Evolutionary conservation across 2,888 invertebrate species (phyloP), one percentile per base, ranked within the genome.

Genomic region (Hanleya hanleyi): DNA sequence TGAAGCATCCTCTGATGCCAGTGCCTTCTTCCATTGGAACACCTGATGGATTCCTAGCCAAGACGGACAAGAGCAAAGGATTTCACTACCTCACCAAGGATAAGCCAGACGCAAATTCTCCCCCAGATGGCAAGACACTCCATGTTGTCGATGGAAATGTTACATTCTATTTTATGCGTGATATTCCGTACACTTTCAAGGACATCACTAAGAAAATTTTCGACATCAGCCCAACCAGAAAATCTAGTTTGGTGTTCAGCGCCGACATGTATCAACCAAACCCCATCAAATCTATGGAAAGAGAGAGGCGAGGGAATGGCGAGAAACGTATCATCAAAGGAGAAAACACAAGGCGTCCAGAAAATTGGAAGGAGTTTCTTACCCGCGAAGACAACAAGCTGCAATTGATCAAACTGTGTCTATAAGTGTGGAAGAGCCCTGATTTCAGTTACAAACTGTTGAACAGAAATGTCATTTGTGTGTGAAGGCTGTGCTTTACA

Each of bases 111-210:
- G 69, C 38, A 29, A 18, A 12, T 51, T 26, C 70, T 7, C 72
- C 72, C n/a, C 64, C 64, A 29, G 64, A 62, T 33, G 6, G 7
- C 7, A 6, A 33, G 35, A 26, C 64, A n/a, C 26, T 62, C 32
- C 5, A 62, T 33, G 71, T 73, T n/a, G 66, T 65, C 12, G 73
- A 73, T 73, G 73, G 73, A 18, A 73, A 71, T 47, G 73, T 70
- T 5, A 18, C 32, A 15, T 65, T 73, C 66, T 36, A 73, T 38
- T 6, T 15, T 22, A 33, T 72, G 22, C 36, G 32, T 35, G 26
- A 70, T 22, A 9, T 70, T 38, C 35, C 71, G 9, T 18, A 7
- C 12, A 41, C 47, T 12, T 41, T 41, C 47, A 41, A 41, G n/a
- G 12, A 41, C 9, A 33, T 26, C 29, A 26, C 12, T 22, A 12